Evolutionary conservation across 2,888 invertebrate species (phyloP), one percentile per base, ranked within the genome.

Genomic region (Nowickia ferox): DNA sequence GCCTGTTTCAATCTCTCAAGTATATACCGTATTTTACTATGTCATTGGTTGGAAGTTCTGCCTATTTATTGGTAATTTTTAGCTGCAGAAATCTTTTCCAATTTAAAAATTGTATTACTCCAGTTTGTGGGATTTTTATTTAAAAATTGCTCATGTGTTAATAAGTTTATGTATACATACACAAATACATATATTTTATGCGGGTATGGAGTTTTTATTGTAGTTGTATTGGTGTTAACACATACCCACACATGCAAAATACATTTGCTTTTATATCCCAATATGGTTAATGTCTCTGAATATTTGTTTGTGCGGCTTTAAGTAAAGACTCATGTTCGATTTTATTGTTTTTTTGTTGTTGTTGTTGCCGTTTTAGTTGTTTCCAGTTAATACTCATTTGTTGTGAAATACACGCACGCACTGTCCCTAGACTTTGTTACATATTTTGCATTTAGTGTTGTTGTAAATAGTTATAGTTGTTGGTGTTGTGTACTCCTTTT

Each of bases 371-470:
- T 61, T 61, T 61, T 68, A 72, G 69, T 75, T 63, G 74, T 57
- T 71, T 71, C 22, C 71, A 71, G 81, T 63, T 42, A 53, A 61
- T 61, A 81, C 59, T 77, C 53, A 72, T 66, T 83, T 77, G 66
- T 82, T 78, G 75, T 57, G 71, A 79, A 83, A 66, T 66, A 55
- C 75, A 86, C 79, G 84, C 84, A 79, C 65, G 66, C 46, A 46
- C 44, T 75, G 57, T 61, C 57, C 79, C 75, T 79, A 75, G 30
- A 53, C 71, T 53, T 66, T 83, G 74, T 71, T 65, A 30, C 30
- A 30, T 6, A 57, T 71, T 71, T 77, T 65, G 13, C 51, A 57
- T 61, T 81, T 59, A 19, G 22, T 72, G 59, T 44, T 78, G 61
- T 55, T 79, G 66, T 63, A 46, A 42, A 75, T 75, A 48, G 22